phyloP scores from a whole-genome alignment of 1,140 invertebrate species.

The Lucilia cuprina region DNA sequence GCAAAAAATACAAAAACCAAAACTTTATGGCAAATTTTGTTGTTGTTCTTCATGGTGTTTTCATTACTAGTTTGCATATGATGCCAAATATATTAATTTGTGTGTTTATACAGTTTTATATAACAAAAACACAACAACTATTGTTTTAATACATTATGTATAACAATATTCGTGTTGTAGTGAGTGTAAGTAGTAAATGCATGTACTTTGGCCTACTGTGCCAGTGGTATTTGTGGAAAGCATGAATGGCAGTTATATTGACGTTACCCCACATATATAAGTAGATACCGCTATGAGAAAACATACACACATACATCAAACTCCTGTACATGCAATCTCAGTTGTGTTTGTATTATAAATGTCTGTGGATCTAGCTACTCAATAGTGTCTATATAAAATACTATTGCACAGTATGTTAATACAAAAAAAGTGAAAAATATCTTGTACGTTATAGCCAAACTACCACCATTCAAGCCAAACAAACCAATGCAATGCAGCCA shows the following conservation, averaged over 20 bases:
- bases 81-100: not conserved
- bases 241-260: constrained; percentile 24
- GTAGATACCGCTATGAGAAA: not conserved
- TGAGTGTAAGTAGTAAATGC: no score
- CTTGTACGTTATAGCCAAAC: constrained; percentile 21
- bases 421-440: not conserved
- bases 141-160: not conserved
- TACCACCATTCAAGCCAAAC: not conserved
- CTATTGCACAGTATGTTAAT: not conserved
- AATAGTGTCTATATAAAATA: constrained; percentile 17
- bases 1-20: not conserved
- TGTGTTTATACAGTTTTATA: not conserved
- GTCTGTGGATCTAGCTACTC: not conserved
- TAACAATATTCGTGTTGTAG: no score
- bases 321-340: not conserved
- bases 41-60: not conserved
- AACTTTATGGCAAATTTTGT: not conserved
- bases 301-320: not conserved
- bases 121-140: not conserved
- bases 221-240: constrained; percentile 23
- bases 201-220: constrained; percentile 18
- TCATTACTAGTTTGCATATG: not conserved
- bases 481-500: not conserved
- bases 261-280: not conserved
- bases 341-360: not conserved